Percentiles rank a stretch among this genome's conserved stretches.
These are phyloP conservation scores for Hycleus phaleratus DNA, from an alignment of 1,140 invertebrate species.

Conservation along the genomic window DNA sequence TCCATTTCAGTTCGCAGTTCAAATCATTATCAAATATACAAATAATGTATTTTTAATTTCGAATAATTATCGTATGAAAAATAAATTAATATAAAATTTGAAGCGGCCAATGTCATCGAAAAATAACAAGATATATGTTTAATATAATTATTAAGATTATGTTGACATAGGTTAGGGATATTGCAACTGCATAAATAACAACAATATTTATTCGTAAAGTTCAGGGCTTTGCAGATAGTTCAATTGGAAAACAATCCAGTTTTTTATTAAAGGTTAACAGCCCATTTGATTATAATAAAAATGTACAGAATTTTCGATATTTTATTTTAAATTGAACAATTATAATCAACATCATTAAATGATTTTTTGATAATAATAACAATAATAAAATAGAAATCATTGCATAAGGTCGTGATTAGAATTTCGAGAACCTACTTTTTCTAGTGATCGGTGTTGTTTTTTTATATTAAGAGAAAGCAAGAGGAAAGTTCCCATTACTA, in stretches of 20 bases:
- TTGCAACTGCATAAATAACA: conserved; percentile 12
- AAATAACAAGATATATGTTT: conserved; percentile 9
- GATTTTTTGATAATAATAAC: conserved; percentile 1
- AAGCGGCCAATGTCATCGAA: conserved; percentile 10
- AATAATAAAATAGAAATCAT: no score
- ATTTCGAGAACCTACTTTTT: conserved; percentile 13
- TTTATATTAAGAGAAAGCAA: conserved; percentile 12
- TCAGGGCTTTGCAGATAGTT: conserved; percentile 15
- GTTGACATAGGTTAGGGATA: conserved; percentile 18
- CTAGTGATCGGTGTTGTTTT: conserved; percentile 8
- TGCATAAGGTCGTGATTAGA: neutral
- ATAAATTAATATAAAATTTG: conserved; percentile 3
- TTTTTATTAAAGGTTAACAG: conserved; percentile 4
- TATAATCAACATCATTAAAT: neutral
- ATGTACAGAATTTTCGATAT: neutral
- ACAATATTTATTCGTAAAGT: conserved; percentile 17
- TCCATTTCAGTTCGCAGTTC: conserved; percentile 11
- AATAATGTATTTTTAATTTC: conserved; percentile 14
- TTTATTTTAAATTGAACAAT: neutral
- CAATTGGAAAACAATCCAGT: no score
- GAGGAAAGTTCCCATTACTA: conserved; percentile 16
- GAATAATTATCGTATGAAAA: conserved; percentile 3
- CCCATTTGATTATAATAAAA: neutral
- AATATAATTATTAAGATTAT: conserved; percentile 2
- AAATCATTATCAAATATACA: conserved; percentile 10